Percentiles rank a stretch among this genome's conserved stretches.
These are phyloP conservation scores for Microcebus ravelobensis DNA, from an alignment of 2,113 vertebrate genomes.

Conservation along the genomic window DNA sequence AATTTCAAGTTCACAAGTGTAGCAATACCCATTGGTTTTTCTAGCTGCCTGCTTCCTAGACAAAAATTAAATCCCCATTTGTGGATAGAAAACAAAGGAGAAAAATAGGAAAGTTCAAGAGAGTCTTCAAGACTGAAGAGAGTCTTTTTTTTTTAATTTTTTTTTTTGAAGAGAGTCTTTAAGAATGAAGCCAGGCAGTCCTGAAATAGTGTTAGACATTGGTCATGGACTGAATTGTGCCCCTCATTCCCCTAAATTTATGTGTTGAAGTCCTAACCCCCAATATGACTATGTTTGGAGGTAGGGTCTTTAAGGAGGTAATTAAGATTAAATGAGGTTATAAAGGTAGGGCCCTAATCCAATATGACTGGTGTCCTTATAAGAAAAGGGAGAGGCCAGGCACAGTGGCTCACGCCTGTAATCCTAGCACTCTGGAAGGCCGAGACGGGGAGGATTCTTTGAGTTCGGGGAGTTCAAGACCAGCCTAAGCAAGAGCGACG, in stretches of 20 bases:
- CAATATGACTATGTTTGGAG: background rate
- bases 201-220: background rate
- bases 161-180: background rate
- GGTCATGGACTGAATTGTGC: background rate
- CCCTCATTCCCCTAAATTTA: background rate
- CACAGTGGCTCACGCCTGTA: too few relatives aligned
- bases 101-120: background rate
- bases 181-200: background rate
- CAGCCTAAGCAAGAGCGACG: too few relatives aligned
- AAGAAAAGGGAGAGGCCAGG: background rate
- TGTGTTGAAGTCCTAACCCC: background rate
- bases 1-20: background rate
- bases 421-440: too few relatives aligned
- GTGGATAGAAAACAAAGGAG: background rate
- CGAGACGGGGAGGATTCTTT: too few relatives aligned
- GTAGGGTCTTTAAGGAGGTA: background rate
- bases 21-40: background rate
- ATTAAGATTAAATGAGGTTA: slow-evolving; percentile 8
- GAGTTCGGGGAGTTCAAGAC: too few relatives aligned
- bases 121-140: background rate
- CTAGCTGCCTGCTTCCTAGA: background rate
- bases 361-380: background rate
- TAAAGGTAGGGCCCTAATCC: background rate
- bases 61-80: background rate
- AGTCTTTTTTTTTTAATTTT: too few relatives aligned